phyloP scores from a whole-genome alignment of 37 sponge, comb jelly and placozoan species.

The Lycopodina hypogea region DNA sequence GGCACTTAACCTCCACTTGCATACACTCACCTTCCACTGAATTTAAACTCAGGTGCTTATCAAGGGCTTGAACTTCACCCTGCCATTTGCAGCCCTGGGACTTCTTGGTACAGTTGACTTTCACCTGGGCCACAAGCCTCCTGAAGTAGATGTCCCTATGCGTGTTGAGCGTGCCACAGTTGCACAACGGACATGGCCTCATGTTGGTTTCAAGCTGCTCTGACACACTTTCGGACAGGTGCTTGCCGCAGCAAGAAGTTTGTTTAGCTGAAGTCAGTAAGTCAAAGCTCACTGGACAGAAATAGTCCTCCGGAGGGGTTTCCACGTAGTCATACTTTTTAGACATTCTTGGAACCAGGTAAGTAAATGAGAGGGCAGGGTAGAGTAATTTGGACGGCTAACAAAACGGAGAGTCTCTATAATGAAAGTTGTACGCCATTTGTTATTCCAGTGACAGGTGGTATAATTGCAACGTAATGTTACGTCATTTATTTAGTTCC shows the following conservation, averaged over 20 bases:
- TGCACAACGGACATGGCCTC: conserved; percentile 30
- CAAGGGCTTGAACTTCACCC: conserved; percentile 22
- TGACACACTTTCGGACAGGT: conserved; percentile 10
- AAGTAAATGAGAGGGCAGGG: no score
- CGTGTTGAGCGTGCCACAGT: background rate
- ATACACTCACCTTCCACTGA: conserved; percentile 19
- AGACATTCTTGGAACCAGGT: no score
- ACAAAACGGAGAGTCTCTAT: no score
- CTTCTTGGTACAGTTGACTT: conserved; percentile 26
- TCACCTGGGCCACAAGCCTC: conserved; percentile 3
- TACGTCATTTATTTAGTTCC: no score
- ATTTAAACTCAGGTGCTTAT: conserved; percentile 11
- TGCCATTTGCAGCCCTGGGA: conserved; percentile 40
- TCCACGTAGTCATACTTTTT: conserved; percentile 5
- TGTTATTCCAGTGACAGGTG: no score
- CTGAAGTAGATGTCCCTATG: background rate
- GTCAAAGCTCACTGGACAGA: conserved; percentile 25
- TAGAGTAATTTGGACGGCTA: no score
- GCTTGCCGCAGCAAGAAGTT: conserved; percentile 26
- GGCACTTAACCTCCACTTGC: conserved; percentile 30
- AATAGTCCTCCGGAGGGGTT: conserved; percentile 2
- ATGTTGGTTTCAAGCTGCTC: background rate
- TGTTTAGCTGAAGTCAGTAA: background rate
- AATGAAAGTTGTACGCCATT: no score
- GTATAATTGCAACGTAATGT: no score